These are phyloP conservation scores for Microcebus lehilahytsara DNA, from an alignment of 2,113 vertebrate species.

Conservation along the genomic window DNA sequence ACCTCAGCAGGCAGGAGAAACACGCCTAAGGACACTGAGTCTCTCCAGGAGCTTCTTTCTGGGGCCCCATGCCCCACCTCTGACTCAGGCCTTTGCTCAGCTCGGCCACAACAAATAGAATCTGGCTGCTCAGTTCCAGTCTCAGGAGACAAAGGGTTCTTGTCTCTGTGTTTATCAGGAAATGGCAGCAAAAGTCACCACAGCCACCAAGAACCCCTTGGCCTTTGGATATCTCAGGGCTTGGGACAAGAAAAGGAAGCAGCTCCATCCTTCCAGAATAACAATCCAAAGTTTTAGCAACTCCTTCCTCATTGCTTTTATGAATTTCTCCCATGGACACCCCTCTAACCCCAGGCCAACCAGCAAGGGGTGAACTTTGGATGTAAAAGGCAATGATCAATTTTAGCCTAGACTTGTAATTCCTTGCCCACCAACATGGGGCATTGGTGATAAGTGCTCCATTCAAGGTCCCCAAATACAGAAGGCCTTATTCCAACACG, in stretches of 20 bases:
- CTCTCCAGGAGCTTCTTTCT: neutral
- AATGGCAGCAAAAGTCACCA: slow-evolving; percentile 27
- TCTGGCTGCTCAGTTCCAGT: neutral
- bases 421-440: neutral
- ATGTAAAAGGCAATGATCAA: neutral
- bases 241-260: neutral
- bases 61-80: neutral
- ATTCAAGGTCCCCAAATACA: neutral
- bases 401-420: neutral
- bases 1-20: neutral
- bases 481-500: neutral
- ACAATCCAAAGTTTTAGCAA: neutral
- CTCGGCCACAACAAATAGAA: neutral
- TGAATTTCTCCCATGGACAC: neutral
- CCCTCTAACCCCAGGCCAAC: neutral
- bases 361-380: neutral
- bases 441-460: neutral
- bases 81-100: neutral
- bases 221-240: neutral
- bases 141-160: slow-evolving; percentile 46
- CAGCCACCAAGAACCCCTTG: neutral
- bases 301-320: neutral
- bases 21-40: neutral
- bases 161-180: slow-evolving; percentile 57
- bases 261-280: neutral